A percentile compares a stretch with the other conserved stretches of the same genome.
phyloP scores from a whole-genome alignment of 2,797 vertebrate genomes.

The Paguma larvata region DNA sequence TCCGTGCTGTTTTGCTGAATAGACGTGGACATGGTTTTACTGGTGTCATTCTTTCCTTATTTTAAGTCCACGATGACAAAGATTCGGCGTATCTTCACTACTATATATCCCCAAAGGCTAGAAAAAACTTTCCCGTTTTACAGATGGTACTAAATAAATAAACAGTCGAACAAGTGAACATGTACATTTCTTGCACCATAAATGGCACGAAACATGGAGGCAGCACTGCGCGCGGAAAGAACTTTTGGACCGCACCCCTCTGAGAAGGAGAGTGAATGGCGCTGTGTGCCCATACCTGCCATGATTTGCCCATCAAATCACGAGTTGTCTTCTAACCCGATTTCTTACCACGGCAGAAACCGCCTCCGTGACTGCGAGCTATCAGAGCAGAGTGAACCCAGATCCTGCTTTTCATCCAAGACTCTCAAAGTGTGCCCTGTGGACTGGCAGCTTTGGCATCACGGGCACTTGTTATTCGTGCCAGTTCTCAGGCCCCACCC shows the following conservation, averaged over 20 bases:
- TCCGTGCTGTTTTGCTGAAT: neutral
- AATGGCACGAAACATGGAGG: neutral
- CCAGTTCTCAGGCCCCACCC: neutral
- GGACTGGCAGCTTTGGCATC: neutral
- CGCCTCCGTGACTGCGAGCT: neutral
- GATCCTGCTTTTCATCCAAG: neutral
- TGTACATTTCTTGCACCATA: neutral
- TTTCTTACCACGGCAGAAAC: neutral
- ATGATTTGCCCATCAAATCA: neutral
- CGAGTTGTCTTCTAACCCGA: fast-evolving
- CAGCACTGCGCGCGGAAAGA: neutral
- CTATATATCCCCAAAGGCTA: neutral
- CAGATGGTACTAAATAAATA: neutral
- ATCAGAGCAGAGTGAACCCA: neutral
- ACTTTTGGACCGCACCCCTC: neutral
- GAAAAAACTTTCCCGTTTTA: neutral
- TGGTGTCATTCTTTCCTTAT: neutral
- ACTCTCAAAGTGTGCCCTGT: neutral
- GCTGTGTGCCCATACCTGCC: too few species aligned
- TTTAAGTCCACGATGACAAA: neutral
- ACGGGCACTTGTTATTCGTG: neutral
- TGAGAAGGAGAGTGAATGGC: neutral
- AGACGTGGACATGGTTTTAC: neutral
- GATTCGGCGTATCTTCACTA: neutral
- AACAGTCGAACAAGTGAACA: neutral